Conservation (phyloP, 2,888 invertebrate species). For the Laothoe populi region DNA sequence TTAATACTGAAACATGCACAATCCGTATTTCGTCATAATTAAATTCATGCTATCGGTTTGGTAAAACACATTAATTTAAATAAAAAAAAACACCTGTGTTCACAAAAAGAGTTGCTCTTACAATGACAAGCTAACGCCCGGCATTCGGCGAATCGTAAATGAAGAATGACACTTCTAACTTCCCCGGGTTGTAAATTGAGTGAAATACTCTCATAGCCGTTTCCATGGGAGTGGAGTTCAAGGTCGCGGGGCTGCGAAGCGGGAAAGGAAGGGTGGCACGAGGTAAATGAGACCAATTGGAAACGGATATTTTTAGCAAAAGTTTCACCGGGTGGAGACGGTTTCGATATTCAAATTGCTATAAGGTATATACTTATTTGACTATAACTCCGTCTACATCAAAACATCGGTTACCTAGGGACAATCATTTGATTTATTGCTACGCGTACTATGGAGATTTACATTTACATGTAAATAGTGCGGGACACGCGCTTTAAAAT, state of each 20-base stretch:
- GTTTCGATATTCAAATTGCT: not conserved
- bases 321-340: not conserved
- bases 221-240: constrained; percentile 16
- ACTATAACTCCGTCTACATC: too few relatives aligned
- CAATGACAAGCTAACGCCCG: constrained; percentile 37
- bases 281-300: constrained; percentile 37
- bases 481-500: too few relatives aligned
- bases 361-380: not conserved
- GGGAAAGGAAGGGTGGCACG: not conserved
- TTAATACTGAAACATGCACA: not conserved
- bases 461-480: too few relatives aligned
- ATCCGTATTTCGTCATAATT: not conserved
- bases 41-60: not conserved
- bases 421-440: too few relatives aligned
- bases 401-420: too few relatives aligned
- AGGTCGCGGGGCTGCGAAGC: not conserved
- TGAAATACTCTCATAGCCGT: constrained; percentile 44
- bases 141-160: constrained; percentile 44
- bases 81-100: constrained; percentile 23
- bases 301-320: constrained; percentile 31
- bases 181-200: constrained; percentile 38
- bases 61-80: not conserved
- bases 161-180: constrained; percentile 49
- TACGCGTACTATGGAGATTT: too few relatives aligned
- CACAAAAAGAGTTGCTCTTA: constrained; percentile 33